A percentile compares a stretch with the other conserved stretches of the same genome.
Conservation (phyloP, 1,140 invertebrate species). For the Drosophila ambigua region DNA sequence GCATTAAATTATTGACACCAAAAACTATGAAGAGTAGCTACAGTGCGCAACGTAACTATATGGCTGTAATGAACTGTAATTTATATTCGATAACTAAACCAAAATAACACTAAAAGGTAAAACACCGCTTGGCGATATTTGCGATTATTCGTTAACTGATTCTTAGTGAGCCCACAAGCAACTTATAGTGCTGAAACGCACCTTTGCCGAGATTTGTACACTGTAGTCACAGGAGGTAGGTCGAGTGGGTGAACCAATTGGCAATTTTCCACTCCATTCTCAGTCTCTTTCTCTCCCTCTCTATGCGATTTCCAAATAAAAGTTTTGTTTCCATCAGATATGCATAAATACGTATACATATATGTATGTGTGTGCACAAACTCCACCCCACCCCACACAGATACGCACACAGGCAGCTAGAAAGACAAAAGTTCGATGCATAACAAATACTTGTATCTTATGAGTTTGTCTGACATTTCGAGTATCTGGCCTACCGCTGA, state of each 20-base stretch:
- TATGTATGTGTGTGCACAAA: conserved; percentile 17
- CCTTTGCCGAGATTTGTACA: conserved; percentile 1
- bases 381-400: conserved; percentile 9
- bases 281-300: conserved; percentile 2
- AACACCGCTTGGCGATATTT: background rate
- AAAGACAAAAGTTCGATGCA: conserved; percentile 49
- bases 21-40: conserved; percentile 19
- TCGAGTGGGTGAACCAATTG: conserved; percentile 8
- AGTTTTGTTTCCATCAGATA: conserved; percentile 40
- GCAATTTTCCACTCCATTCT: conserved; percentile 6
- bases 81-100: background rate
- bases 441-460: conserved; percentile 62
- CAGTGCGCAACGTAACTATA: background rate
- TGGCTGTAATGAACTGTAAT: no score
- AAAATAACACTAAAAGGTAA: background rate
- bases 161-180: background rate
- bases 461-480: conserved; percentile 43
- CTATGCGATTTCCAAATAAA: conserved; percentile 10
- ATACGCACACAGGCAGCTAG: background rate
- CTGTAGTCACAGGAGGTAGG: background rate
- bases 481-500: conserved; percentile 33
- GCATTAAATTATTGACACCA: conserved; percentile 39
- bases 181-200: conserved; percentile 3
- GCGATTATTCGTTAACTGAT: background rate
- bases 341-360: conserved; percentile 1